These are phyloP conservation scores for Rosalia funebris DNA, from an alignment of 2,888 invertebrate genomes.

Conservation along the genomic window DNA sequence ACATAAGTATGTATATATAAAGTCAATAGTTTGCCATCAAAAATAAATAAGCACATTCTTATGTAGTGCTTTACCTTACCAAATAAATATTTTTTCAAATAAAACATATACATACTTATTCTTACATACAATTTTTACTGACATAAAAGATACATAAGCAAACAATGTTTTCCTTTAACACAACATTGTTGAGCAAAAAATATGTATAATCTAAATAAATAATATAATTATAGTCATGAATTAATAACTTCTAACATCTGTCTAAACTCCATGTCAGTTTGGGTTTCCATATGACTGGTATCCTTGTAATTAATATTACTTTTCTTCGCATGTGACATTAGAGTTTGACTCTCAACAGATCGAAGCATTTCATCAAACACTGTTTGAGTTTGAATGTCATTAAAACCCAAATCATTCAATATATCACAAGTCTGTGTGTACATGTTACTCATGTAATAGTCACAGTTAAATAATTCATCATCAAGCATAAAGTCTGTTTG, in stretches of 20 bases:
- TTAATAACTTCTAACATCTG: constrained; percentile 61
- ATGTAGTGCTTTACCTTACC: too few species aligned
- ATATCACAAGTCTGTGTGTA: constrained; percentile 66
- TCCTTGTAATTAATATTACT: constrained; percentile 49
- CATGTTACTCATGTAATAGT: constrained; percentile 60
- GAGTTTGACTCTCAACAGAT: constrained; percentile 71
- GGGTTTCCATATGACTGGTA: constrained; percentile 67
- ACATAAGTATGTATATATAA: too few species aligned
- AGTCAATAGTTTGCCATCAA: too few species aligned
- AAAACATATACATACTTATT: too few species aligned
- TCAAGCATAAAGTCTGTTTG: constrained; percentile 68
- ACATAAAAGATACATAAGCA: too few species aligned
- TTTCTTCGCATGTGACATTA: constrained; percentile 53
- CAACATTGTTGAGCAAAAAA: too few species aligned
- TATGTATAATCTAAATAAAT: too few species aligned
- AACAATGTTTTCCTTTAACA: too few species aligned
- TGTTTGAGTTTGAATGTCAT: constrained; percentile 74
- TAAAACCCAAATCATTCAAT: constrained; percentile 67
- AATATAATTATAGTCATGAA: constrained; percentile 58
- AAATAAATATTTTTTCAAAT: too few species aligned
- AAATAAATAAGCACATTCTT: too few species aligned
- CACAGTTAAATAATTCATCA: constrained; percentile 57
- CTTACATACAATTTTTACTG: too few species aligned
- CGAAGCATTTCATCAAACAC: constrained; percentile 67
- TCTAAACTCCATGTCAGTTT: constrained; percentile 65